Evolutionary conservation across 1,140 invertebrate genomes (phyloP).

Genomic region (Drosophila grimshawi): DNA sequence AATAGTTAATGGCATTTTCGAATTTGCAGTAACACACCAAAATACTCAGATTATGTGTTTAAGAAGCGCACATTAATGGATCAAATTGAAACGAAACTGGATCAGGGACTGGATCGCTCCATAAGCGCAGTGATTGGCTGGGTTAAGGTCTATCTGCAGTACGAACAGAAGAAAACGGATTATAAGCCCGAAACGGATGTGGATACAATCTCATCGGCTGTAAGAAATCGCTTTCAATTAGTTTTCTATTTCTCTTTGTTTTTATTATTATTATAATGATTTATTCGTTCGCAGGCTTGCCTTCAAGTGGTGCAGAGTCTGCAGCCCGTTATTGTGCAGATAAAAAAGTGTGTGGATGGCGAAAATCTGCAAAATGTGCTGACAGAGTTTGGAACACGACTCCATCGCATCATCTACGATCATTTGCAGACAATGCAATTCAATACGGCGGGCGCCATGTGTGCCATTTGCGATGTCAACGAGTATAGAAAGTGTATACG

Average conservation of each 20-base stretch:
- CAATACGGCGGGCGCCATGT: slow-evolving; percentile 97
- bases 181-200: slow-evolving; percentile 96
- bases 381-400: slow-evolving; percentile 94
- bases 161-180: slow-evolving; percentile 98
- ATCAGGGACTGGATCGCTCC: slow-evolving; percentile 94
- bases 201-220: slow-evolving; percentile 90
- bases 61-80: slow-evolving; percentile 94
- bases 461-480: slow-evolving; percentile 98
- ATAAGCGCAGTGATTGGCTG: slow-evolving; percentile 95
- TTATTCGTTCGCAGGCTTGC: slow-evolving; percentile 90
- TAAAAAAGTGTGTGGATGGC: slow-evolving; percentile 95
- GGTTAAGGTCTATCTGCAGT: slow-evolving; percentile 95
- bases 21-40: slow-evolving; percentile 91
- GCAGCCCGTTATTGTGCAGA: slow-evolving; percentile 90
- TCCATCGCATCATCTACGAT: slow-evolving; percentile 97
- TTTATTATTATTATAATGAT: slow-evolving; percentile 64
- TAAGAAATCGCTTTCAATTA: slow-evolving; percentile 70
- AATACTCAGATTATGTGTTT: slow-evolving; percentile 94
- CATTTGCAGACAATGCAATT: slow-evolving; percentile 98
- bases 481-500: slow-evolving; percentile 95
- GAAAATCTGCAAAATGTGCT: slow-evolving; percentile 95
- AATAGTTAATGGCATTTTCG: slow-evolving; percentile 1
- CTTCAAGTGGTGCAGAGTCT: slow-evolving; percentile 94
- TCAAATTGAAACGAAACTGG: slow-evolving; percentile 96
- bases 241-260: slow-evolving; percentile 76